Percentiles rank a stretch among this genome's conserved stretches.
These are phyloP conservation scores for Microtus oregoni DNA, from an alignment of 2,113 vertebrate species.

Conservation along the genomic window DNA sequence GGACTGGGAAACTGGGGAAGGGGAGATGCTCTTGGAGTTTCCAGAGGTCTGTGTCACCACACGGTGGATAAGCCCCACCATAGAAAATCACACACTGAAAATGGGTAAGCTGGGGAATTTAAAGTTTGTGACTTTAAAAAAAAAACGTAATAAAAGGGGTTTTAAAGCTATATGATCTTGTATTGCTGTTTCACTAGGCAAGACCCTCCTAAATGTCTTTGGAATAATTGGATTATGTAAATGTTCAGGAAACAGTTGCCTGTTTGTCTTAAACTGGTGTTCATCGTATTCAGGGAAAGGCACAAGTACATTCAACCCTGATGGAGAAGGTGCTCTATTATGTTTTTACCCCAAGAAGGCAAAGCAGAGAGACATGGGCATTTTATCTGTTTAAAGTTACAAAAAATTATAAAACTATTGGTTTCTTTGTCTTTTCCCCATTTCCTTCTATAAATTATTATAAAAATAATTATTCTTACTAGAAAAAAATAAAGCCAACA, in stretches of 20 bases:
- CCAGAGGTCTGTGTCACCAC: not conserved
- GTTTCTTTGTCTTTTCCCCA: not conserved
- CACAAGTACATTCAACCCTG: not conserved
- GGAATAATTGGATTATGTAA: not conserved
- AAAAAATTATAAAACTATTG: not conserved
- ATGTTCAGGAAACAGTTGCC: slow-evolving; percentile 21
- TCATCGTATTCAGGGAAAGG: not conserved
- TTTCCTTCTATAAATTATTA: not conserved
- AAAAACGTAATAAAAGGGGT: not conserved
- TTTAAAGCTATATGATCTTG: slow-evolving; percentile 87
- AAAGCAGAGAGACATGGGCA: not conserved
- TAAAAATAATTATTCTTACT: not conserved
- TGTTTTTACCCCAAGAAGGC: not conserved
- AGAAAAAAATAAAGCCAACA: not conserved
- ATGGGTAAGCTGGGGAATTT: not conserved
- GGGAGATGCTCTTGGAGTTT: not conserved
- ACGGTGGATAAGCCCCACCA: not conserved
- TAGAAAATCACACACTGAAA: not conserved
- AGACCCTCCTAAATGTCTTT: slow-evolving; percentile 20
- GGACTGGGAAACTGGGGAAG: too few relatives aligned
- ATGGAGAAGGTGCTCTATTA: not conserved
- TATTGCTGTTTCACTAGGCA: slow-evolving; percentile 22
- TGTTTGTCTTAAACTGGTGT: slow-evolving; percentile 49
- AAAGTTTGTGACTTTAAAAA: slow-evolving; percentile 30
- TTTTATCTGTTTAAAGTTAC: slow-evolving; percentile 40